Conservation (phyloP, 35 echinoderm and acorn worm genomes). For the Nesometra sesokonis region DNA sequence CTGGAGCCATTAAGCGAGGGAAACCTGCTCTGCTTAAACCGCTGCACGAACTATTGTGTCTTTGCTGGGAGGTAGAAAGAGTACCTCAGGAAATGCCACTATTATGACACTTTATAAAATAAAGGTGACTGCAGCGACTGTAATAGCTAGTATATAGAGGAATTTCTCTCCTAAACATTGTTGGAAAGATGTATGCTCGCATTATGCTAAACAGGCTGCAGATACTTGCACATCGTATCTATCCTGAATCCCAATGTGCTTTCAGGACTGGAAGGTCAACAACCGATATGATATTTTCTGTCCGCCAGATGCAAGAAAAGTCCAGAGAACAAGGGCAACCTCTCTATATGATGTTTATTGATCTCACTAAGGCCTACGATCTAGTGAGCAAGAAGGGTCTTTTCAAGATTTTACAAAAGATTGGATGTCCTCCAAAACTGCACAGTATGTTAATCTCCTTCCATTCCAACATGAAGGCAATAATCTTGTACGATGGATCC, state of each 20-base stretch:
- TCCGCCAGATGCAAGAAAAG: background rate
- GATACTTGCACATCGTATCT: background rate
- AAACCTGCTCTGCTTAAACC: background rate
- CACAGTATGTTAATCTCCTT: background rate
- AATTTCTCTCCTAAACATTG: constrained; percentile 32
- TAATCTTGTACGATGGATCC: background rate
- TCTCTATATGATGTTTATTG: background rate
- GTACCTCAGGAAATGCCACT: constrained; percentile 29
- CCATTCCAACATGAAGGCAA: background rate
- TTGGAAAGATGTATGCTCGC: background rate
- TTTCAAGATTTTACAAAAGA: background rate
- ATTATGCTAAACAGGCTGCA: constrained; percentile 14
- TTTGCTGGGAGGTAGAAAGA: constrained; percentile 8
- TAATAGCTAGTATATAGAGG: too few relatives aligned
- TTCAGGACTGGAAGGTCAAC: background rate
- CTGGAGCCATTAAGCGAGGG: background rate
- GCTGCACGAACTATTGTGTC: constrained; percentile 8
- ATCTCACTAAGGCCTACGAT: constrained; percentile 6
- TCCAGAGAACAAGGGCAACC: background rate
- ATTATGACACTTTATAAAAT: constrained; percentile 55
- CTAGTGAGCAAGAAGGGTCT: background rate
- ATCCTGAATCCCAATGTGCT: background rate
- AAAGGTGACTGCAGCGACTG: constrained; percentile 34
- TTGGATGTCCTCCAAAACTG: constrained; percentile 1
- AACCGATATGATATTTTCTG: background rate